These are phyloP conservation scores for Nephrocerus scutellatus DNA, from an alignment of 2,888 invertebrate species.

Conservation along the genomic window DNA sequence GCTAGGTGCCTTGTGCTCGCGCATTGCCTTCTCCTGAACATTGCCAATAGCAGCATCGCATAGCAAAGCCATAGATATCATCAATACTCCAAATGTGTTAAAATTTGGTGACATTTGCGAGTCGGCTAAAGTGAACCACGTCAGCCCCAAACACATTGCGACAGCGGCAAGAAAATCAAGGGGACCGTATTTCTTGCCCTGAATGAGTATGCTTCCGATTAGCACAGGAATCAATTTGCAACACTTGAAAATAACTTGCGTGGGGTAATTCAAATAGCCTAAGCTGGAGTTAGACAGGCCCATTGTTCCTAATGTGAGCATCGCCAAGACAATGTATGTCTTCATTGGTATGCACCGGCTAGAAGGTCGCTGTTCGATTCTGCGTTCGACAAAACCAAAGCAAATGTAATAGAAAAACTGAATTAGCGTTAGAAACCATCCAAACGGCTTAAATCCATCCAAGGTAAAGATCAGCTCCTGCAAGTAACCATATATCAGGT, in stretches of 20 bases:
- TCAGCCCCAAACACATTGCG: conserved; percentile 82
- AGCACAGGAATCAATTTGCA: conserved; percentile 95
- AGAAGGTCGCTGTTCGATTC: conserved; percentile 54
- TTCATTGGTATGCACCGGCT: conserved; percentile 70
- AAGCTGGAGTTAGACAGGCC: conserved; percentile 90
- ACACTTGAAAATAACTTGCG: conserved; percentile 95
- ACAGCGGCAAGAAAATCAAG: conserved; percentile 78
- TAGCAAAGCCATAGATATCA: conserved; percentile 77
- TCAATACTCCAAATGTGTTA: conserved; percentile 60
- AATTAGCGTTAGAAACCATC: conserved; percentile 85
- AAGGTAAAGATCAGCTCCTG: conserved; percentile 87
- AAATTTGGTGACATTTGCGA: conserved; percentile 71
- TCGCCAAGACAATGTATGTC: conserved; percentile 74
- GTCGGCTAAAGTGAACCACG: conserved; percentile 82
- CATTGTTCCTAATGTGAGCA: conserved; percentile 90
- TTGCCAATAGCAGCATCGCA: conserved; percentile 96
- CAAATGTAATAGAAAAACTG: conserved; percentile 82
- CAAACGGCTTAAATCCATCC: conserved; percentile 82
- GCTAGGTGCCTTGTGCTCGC: conserved; percentile 71
- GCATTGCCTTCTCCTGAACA: conserved; percentile 94
- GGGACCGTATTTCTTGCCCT: conserved; percentile 77
- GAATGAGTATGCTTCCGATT: conserved; percentile 86
- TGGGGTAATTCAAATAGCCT: conserved; percentile 93
- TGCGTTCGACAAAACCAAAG: conserved; percentile 68
- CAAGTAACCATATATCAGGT: conserved; percentile 83